Conservation (phyloP, 2,797 vertebrate genomes). For the Scolopax bukidnonensis region DNA sequence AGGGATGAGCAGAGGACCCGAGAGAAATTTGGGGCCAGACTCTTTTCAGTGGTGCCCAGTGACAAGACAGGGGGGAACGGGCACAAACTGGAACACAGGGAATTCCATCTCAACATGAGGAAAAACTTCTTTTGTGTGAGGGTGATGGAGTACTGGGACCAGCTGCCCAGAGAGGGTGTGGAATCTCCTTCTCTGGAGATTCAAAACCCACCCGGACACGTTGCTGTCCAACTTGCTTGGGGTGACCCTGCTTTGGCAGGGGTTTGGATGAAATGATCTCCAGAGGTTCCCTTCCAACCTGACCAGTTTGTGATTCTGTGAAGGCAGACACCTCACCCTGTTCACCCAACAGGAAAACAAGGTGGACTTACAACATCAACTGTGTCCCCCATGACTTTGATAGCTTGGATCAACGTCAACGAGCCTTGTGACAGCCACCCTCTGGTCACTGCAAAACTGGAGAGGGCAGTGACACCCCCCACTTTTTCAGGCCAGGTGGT, state of each 20-base stretch:
- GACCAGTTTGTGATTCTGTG: neutral
- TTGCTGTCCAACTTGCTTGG: neutral
- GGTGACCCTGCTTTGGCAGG: neutral
- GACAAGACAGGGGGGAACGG: neutral
- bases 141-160: neutral
- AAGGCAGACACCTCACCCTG: neutral
- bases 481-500: neutral
- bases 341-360: neutral
- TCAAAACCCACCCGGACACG: neutral
- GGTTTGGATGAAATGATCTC: neutral
- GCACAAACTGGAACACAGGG: neutral
- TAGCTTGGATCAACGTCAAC: fast-evolving
- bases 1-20: neutral
- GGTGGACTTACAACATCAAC: neutral
- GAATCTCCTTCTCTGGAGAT: neutral
- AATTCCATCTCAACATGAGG: neutral
- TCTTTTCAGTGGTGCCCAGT: neutral
- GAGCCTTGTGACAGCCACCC: neutral
- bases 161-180: neutral
- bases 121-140: neutral
- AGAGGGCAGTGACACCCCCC: neutral
- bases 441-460: fast-evolving
- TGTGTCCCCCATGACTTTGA: neutral
- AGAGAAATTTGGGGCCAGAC: neutral
- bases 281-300: neutral